Conservation (phyloP, 2,888 invertebrate genomes). For the Drosophila borborema region DNA sequence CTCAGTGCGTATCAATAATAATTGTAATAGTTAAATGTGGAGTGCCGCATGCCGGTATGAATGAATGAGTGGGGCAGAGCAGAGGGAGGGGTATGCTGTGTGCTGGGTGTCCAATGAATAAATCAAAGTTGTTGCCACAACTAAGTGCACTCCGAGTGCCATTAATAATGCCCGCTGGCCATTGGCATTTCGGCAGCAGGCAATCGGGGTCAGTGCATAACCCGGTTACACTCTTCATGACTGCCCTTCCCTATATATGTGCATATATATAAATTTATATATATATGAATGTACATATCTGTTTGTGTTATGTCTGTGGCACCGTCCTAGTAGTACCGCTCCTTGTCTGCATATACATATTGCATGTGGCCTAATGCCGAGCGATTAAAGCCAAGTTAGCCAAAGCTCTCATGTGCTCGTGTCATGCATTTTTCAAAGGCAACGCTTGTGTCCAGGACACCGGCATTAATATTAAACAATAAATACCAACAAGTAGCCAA, state of each 20-base stretch:
- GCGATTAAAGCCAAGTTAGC: conserved; percentile 57
- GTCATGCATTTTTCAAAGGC: conserved; percentile 57
- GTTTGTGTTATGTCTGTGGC: background rate
- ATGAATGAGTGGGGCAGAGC: background rate
- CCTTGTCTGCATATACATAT: conserved; percentile 42
- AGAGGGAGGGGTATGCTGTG: background rate
- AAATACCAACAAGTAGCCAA: conserved; percentile 51
- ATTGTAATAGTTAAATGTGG: conserved; percentile 37
- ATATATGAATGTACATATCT: background rate
- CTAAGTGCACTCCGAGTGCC: conserved; percentile 60
- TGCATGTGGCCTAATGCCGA: conserved; percentile 60
- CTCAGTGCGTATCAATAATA: conserved; percentile 28
- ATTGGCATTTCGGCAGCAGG: conserved; percentile 45
- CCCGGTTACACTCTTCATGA: conserved; percentile 39
- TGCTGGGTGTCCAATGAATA: conserved; percentile 40
- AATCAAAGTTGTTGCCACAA: conserved; percentile 54
- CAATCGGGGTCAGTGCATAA: conserved; percentile 52
- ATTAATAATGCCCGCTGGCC: conserved; percentile 59
- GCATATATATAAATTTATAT: background rate
- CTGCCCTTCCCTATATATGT: background rate
- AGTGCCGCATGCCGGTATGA: conserved; percentile 6
- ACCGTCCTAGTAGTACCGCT: background rate
- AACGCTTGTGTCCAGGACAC: conserved; percentile 17
- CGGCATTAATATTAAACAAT: conserved; percentile 58
- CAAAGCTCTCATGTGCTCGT: conserved; percentile 32